Conservation (phyloP, 2,113 vertebrate genomes). For the Vidua chalybeata region DNA sequence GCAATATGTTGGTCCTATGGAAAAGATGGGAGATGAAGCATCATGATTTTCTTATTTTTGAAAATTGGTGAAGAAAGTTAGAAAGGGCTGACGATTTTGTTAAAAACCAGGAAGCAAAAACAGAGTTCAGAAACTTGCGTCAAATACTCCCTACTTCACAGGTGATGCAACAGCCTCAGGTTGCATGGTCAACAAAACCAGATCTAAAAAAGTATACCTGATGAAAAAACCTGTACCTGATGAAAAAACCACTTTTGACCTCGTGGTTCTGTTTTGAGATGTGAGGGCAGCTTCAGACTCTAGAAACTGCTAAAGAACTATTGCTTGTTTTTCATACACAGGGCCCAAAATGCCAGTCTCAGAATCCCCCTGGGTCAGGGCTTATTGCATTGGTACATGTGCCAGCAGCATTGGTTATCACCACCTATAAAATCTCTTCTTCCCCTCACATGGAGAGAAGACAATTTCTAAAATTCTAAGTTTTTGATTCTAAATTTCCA, state of each 20-base stretch:
- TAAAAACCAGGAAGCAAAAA: not conserved
- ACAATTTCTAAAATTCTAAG: not conserved
- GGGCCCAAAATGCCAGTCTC: not conserved
- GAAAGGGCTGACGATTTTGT: not conserved
- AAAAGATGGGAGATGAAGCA: not conserved
- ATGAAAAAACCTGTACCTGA: not conserved
- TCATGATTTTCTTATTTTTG: not conserved
- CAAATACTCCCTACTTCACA: not conserved
- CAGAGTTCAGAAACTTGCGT: not conserved
- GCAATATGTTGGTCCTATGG: not conserved
- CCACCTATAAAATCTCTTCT: not conserved
- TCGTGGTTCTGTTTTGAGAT: rapidly evolving
- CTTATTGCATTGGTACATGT: not conserved
- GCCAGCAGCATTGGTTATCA: not conserved
- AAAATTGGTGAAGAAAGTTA: not conserved
- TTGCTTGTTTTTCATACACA: not conserved
- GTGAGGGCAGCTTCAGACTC: not conserved
- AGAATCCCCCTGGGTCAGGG: rapidly evolving
- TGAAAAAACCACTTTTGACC: not conserved
- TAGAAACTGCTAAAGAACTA: not conserved
- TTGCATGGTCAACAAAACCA: rapidly evolving
- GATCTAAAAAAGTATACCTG: not conserved
- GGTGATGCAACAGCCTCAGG: not conserved
- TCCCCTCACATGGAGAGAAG: not conserved
- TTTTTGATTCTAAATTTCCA: not conserved